Evolutionary conservation across 53 echinoderm and acorn worm species (phyloP).

Genomic region (Hippasteria phrygiana): DNA sequence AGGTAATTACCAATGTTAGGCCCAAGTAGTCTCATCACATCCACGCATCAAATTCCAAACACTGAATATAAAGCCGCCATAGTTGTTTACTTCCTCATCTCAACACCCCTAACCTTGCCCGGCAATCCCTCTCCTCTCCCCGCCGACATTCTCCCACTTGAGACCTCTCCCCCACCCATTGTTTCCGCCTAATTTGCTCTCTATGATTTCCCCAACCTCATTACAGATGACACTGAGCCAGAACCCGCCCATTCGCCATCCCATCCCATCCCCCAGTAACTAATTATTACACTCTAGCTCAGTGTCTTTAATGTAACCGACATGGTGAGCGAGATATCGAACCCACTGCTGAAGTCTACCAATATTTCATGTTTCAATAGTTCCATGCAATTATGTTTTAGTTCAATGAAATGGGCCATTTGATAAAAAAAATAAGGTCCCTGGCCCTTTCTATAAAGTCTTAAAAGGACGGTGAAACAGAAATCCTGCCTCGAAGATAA

Average conservation of each 20-base stretch:
- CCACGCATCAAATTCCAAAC: not conserved
- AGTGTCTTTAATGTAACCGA: constrained; percentile 60
- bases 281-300: constrained; percentile 36
- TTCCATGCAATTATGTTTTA: too few relatives aligned
- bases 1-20: constrained; percentile 16
- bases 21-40: not conserved
- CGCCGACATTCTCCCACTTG: constrained; percentile 25
- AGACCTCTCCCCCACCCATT: constrained; percentile 46
- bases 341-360: not conserved
- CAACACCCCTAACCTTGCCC: not conserved
- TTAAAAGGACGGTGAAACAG: too few relatives aligned
- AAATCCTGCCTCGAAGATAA: too few relatives aligned
- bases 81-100: not conserved
- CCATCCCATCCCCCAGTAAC: constrained; percentile 38
- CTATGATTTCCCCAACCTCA: constrained; percentile 58
- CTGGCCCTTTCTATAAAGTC: too few relatives aligned
- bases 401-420: too few relatives aligned
- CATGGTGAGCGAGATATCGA: constrained; percentile 15
- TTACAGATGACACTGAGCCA: constrained; percentile 37
- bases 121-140: constrained; percentile 8
- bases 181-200: constrained; percentile 64
- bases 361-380: constrained; percentile 25
- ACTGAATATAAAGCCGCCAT: not conserved
- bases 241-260: constrained; percentile 36
- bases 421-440: too few relatives aligned